Base-by-base conservation (phyloP, 2,113 vertebrate species). In the Charadrius vociferus region DNA sequence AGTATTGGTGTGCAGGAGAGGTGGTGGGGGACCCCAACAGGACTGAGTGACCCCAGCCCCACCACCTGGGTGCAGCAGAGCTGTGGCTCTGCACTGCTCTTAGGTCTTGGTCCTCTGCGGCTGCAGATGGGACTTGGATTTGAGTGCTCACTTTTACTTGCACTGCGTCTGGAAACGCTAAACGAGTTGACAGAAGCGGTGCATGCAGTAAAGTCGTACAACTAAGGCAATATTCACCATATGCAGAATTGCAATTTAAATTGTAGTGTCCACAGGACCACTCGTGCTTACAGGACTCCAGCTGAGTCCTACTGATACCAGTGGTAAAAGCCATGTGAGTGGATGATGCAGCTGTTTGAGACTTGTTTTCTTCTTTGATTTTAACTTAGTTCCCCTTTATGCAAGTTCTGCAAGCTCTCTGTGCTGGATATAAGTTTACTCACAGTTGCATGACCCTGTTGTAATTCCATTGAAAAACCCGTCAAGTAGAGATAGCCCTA, bases 381-480 rank as follows among this genome's bases (percentile, higher is more conserved):
- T 91, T 77, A 79, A 37, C 32, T 22, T 71, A 66, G 37, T 71
- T 93, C 39, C 30, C 61, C 36, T 94, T 20, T 80, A 59, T 94
- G 84, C 74, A 90, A 88, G 58, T 37, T 37, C 93, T 23, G 5
- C 86, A 81, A 91, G 32, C 24, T 37, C 15, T 86, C 70, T 85
- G 22, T 87, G 66, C 66, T 70, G 39, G n/a, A 23, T 79, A 2
- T 3, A 45, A 73, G 26, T 79, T 80, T 85, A 34, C 24, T 86
- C 47, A 55, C 73, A 67, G 24, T 34, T 55, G 10, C 65, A 20
- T 67, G 34, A 66, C 26, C 26, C n/a, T 36, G 7, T 50, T 81
- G 61, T 86, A 91, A 80, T 82, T 86, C 58, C 93, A 86, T 14
- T 96, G 87, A 87, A 84, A 88, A 61, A 39, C 9, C 24, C 29